phyloP scores from a whole-genome alignment of 1,140 invertebrate species.

The Aphelinus certus region DNA sequence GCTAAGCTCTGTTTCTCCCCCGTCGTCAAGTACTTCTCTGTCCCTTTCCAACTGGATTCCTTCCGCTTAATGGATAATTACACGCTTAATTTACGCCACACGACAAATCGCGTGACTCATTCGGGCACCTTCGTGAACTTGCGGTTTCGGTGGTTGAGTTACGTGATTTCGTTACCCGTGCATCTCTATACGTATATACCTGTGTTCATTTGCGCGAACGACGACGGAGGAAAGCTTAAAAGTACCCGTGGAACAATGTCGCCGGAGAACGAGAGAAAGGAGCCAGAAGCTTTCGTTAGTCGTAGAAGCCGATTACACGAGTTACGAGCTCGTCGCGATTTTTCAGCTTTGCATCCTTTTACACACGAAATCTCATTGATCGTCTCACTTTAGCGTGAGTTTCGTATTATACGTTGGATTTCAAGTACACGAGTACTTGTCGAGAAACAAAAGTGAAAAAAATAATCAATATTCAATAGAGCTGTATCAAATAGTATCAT shows the following conservation, averaged over 20 bases:
- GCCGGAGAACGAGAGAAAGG: neutral
- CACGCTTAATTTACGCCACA: conserved; percentile 50
- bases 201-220: conserved; percentile 19
- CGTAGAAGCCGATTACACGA: neutral
- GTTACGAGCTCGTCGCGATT: neutral
- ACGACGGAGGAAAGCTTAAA: neutral
- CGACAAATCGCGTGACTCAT: conserved; percentile 48
- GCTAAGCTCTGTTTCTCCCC: neutral
- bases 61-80: conserved; percentile 47
- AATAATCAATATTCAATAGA: too few relatives aligned
- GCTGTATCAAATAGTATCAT: too few relatives aligned
- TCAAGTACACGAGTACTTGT: too few relatives aligned
- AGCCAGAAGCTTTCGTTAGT: neutral
- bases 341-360: too few relatives aligned
- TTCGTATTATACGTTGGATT: too few relatives aligned
- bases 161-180: conserved; percentile 15
- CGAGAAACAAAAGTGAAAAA: too few relatives aligned
- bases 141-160: conserved; percentile 29
- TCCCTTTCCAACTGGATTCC: conserved; percentile 6
- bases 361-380: too few relatives aligned
- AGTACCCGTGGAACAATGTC: conserved; percentile 1
- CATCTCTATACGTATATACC: neutral
- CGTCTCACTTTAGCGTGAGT: too few relatives aligned
- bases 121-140: conserved; percentile 28
- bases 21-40: neutral